phyloP scores from a whole-genome alignment of 2,113 vertebrate genomes.

The Tinamus guttatus region DNA sequence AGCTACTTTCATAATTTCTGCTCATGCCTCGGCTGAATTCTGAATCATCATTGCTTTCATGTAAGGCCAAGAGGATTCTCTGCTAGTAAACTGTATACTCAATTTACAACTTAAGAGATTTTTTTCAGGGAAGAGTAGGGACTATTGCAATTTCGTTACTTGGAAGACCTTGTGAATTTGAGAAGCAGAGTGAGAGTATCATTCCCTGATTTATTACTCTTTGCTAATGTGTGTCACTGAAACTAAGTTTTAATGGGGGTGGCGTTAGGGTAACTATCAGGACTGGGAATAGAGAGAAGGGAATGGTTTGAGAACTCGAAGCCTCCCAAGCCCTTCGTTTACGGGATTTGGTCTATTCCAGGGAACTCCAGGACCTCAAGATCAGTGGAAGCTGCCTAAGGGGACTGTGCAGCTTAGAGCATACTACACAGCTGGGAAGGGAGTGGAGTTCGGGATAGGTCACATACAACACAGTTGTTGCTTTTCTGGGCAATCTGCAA shows the following conservation, averaged over 20 bases:
- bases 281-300: too few relatives aligned
- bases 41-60: background rate
- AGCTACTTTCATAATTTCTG: background rate
- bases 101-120: rapidly evolving
- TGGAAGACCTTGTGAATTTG: background rate
- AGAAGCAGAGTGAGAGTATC: background rate
- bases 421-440: too few relatives aligned
- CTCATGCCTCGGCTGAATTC: rapidly evolving
- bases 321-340: too few relatives aligned
- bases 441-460: background rate
- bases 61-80: background rate
- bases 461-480: background rate
- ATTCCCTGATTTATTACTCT: background rate
- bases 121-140: background rate
- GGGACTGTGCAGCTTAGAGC: too few relatives aligned
- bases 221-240: too few relatives aligned
- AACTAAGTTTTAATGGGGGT: background rate
- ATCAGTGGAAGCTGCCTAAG: too few relatives aligned
- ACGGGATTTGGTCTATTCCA: too few relatives aligned
- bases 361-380: too few relatives aligned
- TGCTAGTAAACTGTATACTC: background rate
- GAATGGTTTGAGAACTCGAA: too few relatives aligned
- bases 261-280: background rate
- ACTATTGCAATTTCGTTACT: background rate
- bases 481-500: background rate